Base-by-base conservation (phyloP, 2,113 vertebrate species). In the Odontesthes bonariensis region DNA sequence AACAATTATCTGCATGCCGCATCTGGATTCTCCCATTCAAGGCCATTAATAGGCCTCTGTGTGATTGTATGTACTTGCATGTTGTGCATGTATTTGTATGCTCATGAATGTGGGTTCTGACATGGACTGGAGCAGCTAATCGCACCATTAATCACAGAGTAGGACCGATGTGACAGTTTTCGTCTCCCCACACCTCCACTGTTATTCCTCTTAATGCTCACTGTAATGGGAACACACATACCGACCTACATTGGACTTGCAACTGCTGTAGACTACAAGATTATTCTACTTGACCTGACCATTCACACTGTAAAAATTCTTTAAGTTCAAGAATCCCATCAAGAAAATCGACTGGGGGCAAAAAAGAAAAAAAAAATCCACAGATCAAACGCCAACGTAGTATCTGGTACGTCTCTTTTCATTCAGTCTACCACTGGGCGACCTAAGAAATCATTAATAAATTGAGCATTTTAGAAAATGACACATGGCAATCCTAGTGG, bases 21-120 rank as follows among this genome's bases (percentile, higher is more conserved):
- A 92, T 93, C 92, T 93, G 89, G 91, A 93, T 89, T 91, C 87
- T 89, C 85, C 90, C 61, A 77, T 92, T 92, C 70, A 83, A 79
- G 79, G 69, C 67, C 84, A 92, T 90, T 94, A 91, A 92, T 92
- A 90, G 87, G 72, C 69, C 79, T 77, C 65, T 86, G 77, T 85
- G 84, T 81, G 61, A 73, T 54, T 81, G 79, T 75, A 72, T 77
- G 60, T 38, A 35, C 73, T 76, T 54, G 56, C 40, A 79, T 90
- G 35, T 73, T 70, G 79, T 3, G 62, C 57, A 20, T 81, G 57
- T 52, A 73, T 81, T 66, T 86, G 69, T 53, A 66, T 10, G 70
- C 35, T 46, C 70, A 66, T 60, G 61, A 52, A 68, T 81, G 83
- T 83, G 85, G 63, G 78, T 74, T 84, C 69, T 87, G 80, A 90